These are phyloP conservation scores for Drosophila equinoxialis DNA, from an alignment of 1,140 invertebrate species.

Conservation along the genomic window DNA sequence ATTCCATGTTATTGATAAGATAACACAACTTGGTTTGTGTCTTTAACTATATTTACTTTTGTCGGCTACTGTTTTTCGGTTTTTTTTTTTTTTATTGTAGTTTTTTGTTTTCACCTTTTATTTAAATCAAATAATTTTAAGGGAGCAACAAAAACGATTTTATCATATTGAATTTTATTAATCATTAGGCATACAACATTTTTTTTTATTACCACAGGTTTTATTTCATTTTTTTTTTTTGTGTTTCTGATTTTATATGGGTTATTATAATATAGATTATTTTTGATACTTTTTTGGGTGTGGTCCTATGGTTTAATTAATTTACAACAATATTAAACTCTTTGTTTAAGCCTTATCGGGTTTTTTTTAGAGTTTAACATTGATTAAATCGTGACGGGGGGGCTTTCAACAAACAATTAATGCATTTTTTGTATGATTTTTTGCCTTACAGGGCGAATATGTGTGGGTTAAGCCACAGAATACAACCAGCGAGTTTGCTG, in stretches of 20 bases:
- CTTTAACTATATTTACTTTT: slow-evolving; percentile 45
- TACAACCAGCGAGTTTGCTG: slow-evolving; percentile 88
- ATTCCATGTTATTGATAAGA: slow-evolving; percentile 61
- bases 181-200: background rate
- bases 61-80: slow-evolving; percentile 39
- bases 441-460: slow-evolving; percentile 88
- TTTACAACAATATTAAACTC: slow-evolving; percentile 25
- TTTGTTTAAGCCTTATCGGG: slow-evolving; percentile 26
- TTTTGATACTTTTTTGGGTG: background rate
- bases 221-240: background rate
- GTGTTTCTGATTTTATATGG: background rate
- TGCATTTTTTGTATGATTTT: slow-evolving; percentile 20
- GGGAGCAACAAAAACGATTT: background rate
- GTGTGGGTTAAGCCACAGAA: slow-evolving; percentile 91
- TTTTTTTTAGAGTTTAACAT: background rate
- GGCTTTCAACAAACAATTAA: background rate
- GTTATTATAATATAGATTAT: slow-evolving; percentile 1
- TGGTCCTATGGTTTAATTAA: slow-evolving; percentile 20
- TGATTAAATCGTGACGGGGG: background rate
- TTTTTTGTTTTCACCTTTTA: slow-evolving; percentile 30
- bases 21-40: slow-evolving; percentile 31
- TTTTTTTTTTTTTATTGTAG: background rate
- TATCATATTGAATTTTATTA: background rate
- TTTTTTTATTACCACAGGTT: background rate
- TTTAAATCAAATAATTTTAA: slow-evolving; percentile 44